phyloP scores from a whole-genome alignment of 1,140 invertebrate genomes.

The Drosophila pseudoananassae region DNA sequence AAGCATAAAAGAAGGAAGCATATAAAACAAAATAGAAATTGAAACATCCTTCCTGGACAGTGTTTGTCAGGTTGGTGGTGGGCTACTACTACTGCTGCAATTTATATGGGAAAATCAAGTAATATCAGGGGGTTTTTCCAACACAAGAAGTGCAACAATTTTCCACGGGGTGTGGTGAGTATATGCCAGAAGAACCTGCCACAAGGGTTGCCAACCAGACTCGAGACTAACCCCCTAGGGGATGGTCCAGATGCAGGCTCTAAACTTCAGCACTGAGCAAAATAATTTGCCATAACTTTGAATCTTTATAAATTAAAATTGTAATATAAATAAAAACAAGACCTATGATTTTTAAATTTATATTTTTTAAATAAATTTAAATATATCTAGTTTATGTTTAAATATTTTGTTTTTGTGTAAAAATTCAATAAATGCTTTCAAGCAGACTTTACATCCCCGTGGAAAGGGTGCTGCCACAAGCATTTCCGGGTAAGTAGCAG shows the following conservation, averaged over 20 bases:
- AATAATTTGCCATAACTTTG: neutral
- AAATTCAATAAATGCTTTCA: neutral
- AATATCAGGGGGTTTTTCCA: conserved; percentile 39
- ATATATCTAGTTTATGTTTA: neutral
- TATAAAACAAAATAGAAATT: conserved; percentile 80
- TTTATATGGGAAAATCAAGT: conserved; percentile 56
- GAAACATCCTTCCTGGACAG: conserved; percentile 74
- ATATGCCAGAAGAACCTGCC: conserved; percentile 53
- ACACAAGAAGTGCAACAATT: conserved; percentile 66
- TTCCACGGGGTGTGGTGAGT: conserved; percentile 25
- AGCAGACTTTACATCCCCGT: conserved; percentile 13
- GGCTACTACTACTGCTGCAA: conserved; percentile 63
- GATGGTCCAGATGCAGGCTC: conserved; percentile 30
- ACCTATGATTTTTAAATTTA: no score
- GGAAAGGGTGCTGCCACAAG: conserved; percentile 47
- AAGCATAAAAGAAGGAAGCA: conserved; percentile 23
- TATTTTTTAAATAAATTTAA: no score
- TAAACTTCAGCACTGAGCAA: conserved; percentile 19
- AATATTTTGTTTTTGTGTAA: neutral
- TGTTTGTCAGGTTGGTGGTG: conserved; percentile 31
- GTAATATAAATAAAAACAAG: no score
- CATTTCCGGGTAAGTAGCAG: conserved; percentile 74
- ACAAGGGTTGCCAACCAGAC: conserved; percentile 69
- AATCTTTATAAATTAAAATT: neutral
- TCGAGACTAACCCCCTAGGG: conserved; percentile 18